Percentiles rank a stretch among this genome's conserved stretches.
Evolutionary conservation across 2,113 vertebrate species (phyloP).

Genomic region (Proterorhinus semilunaris): DNA sequence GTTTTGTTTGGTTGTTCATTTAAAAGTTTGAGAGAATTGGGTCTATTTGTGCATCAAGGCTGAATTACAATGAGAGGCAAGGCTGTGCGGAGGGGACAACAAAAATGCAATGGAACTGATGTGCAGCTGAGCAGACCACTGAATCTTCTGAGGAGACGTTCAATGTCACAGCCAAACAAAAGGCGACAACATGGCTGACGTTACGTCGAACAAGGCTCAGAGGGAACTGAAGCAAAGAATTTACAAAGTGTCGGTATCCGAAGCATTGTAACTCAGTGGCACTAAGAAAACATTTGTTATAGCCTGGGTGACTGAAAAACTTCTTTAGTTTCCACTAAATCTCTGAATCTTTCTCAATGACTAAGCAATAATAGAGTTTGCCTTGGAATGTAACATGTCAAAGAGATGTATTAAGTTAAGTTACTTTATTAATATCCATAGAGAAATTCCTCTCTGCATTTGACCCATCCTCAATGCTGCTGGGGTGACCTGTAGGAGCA

Average conservation of each 20-base stretch:
- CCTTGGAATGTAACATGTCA: no score
- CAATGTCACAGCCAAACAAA: slow-evolving; percentile 49
- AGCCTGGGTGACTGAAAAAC: neutral
- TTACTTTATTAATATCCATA: no score
- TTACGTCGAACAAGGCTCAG: slow-evolving; percentile 25
- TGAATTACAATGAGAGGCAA: slow-evolving; percentile 36
- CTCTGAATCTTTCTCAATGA: no score
- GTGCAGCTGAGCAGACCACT: slow-evolving; percentile 48
- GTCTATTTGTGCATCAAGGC: slow-evolving; percentile 30
- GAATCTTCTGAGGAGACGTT: slow-evolving; percentile 46
- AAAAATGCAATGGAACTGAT: slow-evolving; percentile 33
- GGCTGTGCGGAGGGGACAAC: slow-evolving; percentile 14
- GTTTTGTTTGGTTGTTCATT: slow-evolving; percentile 11
- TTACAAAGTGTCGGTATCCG: slow-evolving; percentile 13
- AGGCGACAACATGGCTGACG: slow-evolving; percentile 18
- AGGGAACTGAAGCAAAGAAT: slow-evolving; percentile 3
- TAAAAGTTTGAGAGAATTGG: slow-evolving; percentile 31
- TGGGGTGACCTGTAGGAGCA: no score
- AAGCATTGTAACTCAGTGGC: slow-evolving; percentile 26
- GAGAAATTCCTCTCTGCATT: no score
- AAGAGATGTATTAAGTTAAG: no score
- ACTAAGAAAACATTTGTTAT: slow-evolving; percentile 18
- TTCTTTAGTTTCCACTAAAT: no score
- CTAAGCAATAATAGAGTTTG: no score
- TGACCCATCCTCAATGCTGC: no score